phyloP scores from a whole-genome alignment of 2,113 vertebrate genomes.

The Carassius auratus region DNA sequence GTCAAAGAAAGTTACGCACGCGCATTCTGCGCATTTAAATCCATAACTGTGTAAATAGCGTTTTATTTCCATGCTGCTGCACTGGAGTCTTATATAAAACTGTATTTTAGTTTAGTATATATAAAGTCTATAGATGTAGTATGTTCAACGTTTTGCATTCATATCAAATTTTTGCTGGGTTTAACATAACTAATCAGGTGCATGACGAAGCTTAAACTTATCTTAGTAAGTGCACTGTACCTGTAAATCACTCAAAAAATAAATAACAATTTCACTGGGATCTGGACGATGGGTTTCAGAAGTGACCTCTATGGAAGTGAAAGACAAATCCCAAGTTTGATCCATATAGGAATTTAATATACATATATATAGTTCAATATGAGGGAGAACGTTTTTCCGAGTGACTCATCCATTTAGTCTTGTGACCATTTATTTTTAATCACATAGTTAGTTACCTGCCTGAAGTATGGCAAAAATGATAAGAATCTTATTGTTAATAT shows the following conservation, averaged over 20 bases:
- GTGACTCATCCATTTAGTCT: not conserved
- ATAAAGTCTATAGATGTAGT: not conserved
- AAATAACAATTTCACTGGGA: not conserved
- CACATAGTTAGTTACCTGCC: too few relatives aligned
- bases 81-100: not conserved
- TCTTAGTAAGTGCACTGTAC: not conserved
- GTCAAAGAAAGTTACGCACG: slow-evolving; percentile 9
- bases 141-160: not conserved
- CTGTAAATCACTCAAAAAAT: not conserved
- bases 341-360: not conserved
- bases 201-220: not conserved
- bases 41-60: not conserved
- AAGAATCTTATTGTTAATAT: not conserved
- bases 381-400: not conserved
- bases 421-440: not conserved
- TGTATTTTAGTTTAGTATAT: not conserved
- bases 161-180: not conserved
- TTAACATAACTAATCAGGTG: not conserved
- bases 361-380: too few relatives aligned
- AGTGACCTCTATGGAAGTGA: too few relatives aligned
- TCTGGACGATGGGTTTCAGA: not conserved
- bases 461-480: not conserved
- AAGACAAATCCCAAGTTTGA: not conserved
- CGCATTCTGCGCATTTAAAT: not conserved
- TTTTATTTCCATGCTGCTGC: not conserved